Evolutionary conservation across 2,113 vertebrate genomes (phyloP), one percentile per base, ranked within the genome.

Genomic region (Nothobranchius kuhntae): DNA sequence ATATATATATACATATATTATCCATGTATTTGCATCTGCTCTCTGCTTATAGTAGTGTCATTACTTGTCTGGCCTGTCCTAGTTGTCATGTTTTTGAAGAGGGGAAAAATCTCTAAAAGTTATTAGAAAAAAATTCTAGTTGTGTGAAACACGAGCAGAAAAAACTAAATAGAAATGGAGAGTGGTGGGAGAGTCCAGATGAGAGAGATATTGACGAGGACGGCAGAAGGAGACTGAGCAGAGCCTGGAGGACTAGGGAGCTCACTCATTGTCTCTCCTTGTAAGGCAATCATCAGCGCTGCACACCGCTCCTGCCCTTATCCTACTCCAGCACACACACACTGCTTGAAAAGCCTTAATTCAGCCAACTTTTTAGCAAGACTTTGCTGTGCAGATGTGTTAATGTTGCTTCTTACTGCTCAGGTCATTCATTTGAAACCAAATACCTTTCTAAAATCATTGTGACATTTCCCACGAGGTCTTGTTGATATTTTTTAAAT

Each of bases 271-370:
- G 82, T 86, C 85, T 81, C 65, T 65, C 90, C 90, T 85, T 91
- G 82, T 91, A 91, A 90, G 89, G 89, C 75, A 81, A 87, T 87
- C 84, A 81, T 71, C 65, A 21, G 63, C 63, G 83, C 85, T 71
- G 77, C 15, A 35, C 82, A 53, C 75, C 58, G 59, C 75, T 78
- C 45, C 60, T 63, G 67, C 76, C 73, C 73, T 59, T 69, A n/a
- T 36, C 63, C 30, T 45, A 75, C 65, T 68, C 71, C 51, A 15
- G 40, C 42, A 65, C 40, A 63, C 65, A 54, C 64, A 72, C 47
- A 58, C 61, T 69, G 48, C 21, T 53, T 10, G 3, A 63, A 47
- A 45, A 26, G 53, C 47, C 24, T 24, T 54, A 13, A 56, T 65
- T 68, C 53, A 13, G 52, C 30, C 30, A 4, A 30, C 30, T 30